Conservation (phyloP, 2,113 vertebrate species). For the Nothobranchius kuhntae region DNA sequence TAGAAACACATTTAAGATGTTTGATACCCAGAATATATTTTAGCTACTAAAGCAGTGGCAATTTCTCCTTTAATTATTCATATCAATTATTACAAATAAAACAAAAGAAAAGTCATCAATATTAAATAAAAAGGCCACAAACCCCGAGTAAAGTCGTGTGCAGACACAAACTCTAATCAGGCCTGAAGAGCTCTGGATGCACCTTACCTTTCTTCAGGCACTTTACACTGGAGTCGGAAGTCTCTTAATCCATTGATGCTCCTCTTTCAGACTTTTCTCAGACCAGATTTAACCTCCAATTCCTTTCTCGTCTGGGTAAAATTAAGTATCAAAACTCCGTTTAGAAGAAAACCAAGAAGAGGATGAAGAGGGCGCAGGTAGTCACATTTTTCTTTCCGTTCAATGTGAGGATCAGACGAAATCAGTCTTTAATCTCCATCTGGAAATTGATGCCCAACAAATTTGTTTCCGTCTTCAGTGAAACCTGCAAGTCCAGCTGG, state of each 20-base stretch:
- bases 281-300: conserved; percentile 1
- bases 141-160: not conserved
- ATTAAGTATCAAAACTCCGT: not conserved
- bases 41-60: not conserved
- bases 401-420: conserved; percentile 4
- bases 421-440: conserved; percentile 24
- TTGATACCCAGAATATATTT: conserved; percentile 32
- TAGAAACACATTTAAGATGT: not conserved
- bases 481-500: conserved; percentile 15
- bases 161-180: not conserved
- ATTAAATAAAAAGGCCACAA: not conserved
- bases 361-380: conserved; percentile 31
- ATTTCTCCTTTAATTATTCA: not conserved
- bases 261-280: conserved; percentile 17
- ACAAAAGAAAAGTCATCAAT: not conserved
- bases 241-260: conserved; percentile 71
- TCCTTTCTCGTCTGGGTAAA: conserved; percentile 10
- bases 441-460: conserved; percentile 1
- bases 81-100: not conserved
- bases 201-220: conserved; percentile 75
- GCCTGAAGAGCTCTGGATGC: not conserved
- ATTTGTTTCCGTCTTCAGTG: conserved; percentile 4
- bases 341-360: conserved; percentile 8
- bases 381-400: conserved; percentile 45
- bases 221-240: conserved; percentile 60